phyloP scores from a whole-genome alignment of 2,797 vertebrate species.

The Emydoidea blandingii region DNA sequence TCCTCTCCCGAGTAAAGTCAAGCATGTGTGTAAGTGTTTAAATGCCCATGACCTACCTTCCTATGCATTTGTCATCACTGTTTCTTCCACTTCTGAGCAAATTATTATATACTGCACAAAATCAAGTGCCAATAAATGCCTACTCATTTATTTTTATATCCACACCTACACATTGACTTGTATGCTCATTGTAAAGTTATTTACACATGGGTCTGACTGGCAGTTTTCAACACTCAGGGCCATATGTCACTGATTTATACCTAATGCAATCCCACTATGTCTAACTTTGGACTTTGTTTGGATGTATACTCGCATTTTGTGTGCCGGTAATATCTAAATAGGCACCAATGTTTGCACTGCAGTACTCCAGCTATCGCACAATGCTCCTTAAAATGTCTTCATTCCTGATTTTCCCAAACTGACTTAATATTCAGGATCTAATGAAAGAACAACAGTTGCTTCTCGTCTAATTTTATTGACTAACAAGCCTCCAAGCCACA shows the following conservation, averaged over 20 bases:
- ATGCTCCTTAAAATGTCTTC: background rate
- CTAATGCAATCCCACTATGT: background rate
- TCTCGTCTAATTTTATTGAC: constrained; percentile 14
- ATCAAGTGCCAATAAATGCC: background rate
- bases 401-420: background rate
- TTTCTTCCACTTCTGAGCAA: background rate
- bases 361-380: background rate
- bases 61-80: background rate
- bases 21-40: background rate
- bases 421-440: constrained; percentile 10
- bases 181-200: background rate
- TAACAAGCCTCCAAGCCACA: background rate
- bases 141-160: background rate
- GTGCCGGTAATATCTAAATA: background rate
- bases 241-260: accelerated
- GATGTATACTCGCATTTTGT: background rate
- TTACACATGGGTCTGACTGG: background rate
- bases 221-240: background rate
- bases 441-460: background rate
- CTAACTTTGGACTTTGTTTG: background rate
- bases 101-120: background rate
- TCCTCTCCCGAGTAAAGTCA: background rate
- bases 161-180: background rate
- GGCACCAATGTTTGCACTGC: background rate
- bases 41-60: background rate